Percentiles rank a stretch among this genome's conserved stretches.
Conservation (phyloP, 2,113 vertebrate genomes). For the Bothrops jararaca region DNA sequence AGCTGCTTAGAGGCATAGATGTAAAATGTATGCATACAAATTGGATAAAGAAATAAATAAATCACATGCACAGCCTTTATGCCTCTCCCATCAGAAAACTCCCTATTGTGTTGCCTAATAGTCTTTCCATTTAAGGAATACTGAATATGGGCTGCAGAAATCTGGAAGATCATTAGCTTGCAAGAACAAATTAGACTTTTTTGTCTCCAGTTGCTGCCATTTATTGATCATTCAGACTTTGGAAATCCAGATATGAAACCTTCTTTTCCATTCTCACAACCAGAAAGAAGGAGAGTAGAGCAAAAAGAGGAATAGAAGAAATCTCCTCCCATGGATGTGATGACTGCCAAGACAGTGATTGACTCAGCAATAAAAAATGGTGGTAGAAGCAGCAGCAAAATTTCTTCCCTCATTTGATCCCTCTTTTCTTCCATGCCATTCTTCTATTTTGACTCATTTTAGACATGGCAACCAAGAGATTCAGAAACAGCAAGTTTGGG, state of each 20-base stretch:
- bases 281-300: neutral
- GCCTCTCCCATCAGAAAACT: too few species aligned
- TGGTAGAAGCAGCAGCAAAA: neutral
- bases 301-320: neutral
- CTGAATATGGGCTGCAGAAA: too few species aligned
- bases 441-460: neutral
- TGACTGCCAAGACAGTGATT: neutral
- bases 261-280: neutral
- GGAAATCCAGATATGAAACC: neutral
- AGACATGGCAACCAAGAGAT: neutral
- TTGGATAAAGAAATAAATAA: too few species aligned
- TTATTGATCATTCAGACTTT: neutral
- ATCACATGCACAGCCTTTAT: too few species aligned
- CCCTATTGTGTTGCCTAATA: too few species aligned
- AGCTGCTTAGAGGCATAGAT: too few species aligned
- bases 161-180: too few species aligned
- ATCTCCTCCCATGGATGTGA: too few species aligned
- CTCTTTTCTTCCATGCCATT: neutral
- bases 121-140: too few species aligned
- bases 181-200: too few species aligned
- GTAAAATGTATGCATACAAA: too few species aligned
- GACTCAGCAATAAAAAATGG: neutral
- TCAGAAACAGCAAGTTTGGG: neutral
- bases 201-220: too few species aligned
- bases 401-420: neutral